Conservation (phyloP, 2,888 invertebrate genomes). For the Escarpia spicata region DNA sequence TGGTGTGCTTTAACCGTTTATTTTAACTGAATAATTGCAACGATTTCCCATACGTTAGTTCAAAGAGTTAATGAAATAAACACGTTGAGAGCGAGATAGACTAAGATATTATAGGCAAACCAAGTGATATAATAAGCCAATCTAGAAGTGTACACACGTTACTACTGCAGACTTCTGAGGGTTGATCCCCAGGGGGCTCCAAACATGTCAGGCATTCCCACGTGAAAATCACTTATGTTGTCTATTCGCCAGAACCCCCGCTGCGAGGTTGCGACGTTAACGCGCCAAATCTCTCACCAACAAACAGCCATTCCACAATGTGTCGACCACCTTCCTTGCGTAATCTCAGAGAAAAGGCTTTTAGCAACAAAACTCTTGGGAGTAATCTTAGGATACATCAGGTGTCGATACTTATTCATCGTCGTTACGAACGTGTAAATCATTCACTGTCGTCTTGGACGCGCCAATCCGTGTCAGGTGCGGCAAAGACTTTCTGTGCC, state of each 20-base stretch:
- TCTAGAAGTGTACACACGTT: background rate
- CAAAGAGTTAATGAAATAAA: constrained; percentile 3
- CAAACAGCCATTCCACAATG: background rate
- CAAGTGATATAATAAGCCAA: background rate
- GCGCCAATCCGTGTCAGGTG: background rate
- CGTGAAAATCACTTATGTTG: background rate
- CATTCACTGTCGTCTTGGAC: background rate
- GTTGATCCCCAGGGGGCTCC: background rate
- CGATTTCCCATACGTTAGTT: background rate
- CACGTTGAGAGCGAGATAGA: background rate
- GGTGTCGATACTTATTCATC: background rate
- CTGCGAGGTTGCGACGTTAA: background rate
- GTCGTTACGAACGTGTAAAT: background rate
- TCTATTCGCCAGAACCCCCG: background rate
- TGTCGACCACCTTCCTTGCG: background rate
- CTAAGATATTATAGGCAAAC: background rate
- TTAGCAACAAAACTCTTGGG: background rate
- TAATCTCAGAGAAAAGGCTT: background rate
- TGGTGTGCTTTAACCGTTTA: background rate
- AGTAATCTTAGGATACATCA: background rate
- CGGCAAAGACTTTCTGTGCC: background rate
- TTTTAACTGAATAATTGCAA: background rate
- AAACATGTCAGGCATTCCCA: constrained; percentile 3
- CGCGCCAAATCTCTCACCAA: background rate
- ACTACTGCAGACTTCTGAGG: background rate